Base-by-base conservation (phyloP, 1,140 invertebrate species). In the Lucilia sericata region DNA sequence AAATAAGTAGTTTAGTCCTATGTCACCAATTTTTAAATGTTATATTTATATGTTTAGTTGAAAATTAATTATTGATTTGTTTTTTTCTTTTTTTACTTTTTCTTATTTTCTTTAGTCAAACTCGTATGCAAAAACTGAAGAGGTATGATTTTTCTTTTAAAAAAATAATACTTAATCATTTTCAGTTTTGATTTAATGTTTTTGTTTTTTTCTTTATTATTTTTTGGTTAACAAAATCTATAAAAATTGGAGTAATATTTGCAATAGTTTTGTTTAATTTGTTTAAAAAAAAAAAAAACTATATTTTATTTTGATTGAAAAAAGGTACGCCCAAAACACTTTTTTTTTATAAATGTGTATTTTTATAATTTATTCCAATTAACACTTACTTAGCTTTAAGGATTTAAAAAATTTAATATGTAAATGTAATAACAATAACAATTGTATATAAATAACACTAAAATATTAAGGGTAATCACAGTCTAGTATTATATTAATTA, bases 111-210 rank as follows among this genome's bases (percentile, higher is more conserved):
- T 80, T 21, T 49, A 80, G 76, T 80, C 76, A 49, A 80, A 49
- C 76, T 49, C 42, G 19, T 80, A 80, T 80, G 76, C 17, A 49
- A 80, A 42, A 78, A 60, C 65, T 49, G 76, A 51, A 49, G 76
- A 80, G 76, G 76, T 80, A 80, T 80, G 76, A 80, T 80, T 80
- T 80, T 19, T 49, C 25, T 78, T 78, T 47, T 47, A 25, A 1
- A 74, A 74, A 74, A 42, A 42, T 8, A 10, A 42, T 10, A 74
- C 25, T 47, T 12, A 10, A 47, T 36, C 36, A 17, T 76, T 76
- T 19, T 21, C 21, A 74, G 47, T n/a, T 42, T 76, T 42, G 25
- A 76, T 76, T 76, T 76, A 42, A 55, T 55, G 51, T 17, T 10
- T 55, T 55, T 55, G 5, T 55, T 17, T 55, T 34, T 34, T 76